Conservation (phyloP, 2,888 invertebrate genomes). For the Hydropsyche betteni region DNA sequence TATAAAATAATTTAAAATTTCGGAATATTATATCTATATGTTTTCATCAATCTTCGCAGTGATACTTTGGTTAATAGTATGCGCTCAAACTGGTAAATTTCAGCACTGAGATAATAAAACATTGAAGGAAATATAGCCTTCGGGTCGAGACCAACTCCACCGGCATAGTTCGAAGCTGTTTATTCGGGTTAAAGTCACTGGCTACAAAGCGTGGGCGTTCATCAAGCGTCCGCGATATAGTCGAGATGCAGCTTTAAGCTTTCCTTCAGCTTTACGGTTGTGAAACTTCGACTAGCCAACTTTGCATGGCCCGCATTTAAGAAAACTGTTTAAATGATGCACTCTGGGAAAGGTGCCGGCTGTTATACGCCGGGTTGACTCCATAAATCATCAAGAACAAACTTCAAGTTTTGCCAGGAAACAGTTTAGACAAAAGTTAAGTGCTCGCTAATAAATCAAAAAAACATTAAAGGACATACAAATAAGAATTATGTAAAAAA, state of each 20-base stretch:
- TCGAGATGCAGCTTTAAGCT: not conserved
- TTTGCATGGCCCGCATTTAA: not conserved
- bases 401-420: too few relatives aligned
- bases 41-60: not conserved
- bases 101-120: not conserved
- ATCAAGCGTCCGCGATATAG: constrained; percentile 15
- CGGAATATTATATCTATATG: not conserved
- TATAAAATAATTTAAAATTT: not conserved
- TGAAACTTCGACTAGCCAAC: not conserved
- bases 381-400: too few relatives aligned
- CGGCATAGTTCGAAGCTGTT: constrained; percentile 16
- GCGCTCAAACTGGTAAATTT: not conserved
- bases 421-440: too few relatives aligned
- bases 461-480: too few relatives aligned
- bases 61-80: not conserved
- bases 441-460: too few relatives aligned
- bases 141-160: not conserved
- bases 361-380: too few relatives aligned
- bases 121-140: constrained; percentile 10
- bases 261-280: not conserved
- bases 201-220: constrained; percentile 3
- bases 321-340: too few relatives aligned
- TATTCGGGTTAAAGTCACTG: constrained; percentile 19
- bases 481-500: too few relatives aligned
- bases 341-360: too few relatives aligned